Evolutionary conservation across 2,888 invertebrate genomes (phyloP), one percentile per base, ranked within the genome.

Genomic region (Luperina nickerlii): DNA sequence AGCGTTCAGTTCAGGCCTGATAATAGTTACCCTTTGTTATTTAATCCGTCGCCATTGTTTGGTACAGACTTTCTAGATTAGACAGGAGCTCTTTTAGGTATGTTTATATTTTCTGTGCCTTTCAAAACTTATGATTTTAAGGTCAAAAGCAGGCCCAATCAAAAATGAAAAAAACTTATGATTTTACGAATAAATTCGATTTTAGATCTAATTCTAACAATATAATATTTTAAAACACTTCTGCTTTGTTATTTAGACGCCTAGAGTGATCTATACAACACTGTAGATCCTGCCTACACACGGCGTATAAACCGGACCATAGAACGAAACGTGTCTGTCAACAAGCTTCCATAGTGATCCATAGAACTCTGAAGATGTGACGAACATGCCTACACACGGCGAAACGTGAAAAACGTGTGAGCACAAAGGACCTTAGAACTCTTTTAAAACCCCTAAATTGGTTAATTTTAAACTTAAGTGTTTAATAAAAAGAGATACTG

Each of bases 1-100:
- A 48, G 60, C 67, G 60, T 83, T 83, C 60, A 65, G 78, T 69
- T 75, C 32, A 54, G 62, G n/a, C 51, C 42, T 75, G 65, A 82
- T 75, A 62, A 78, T 42, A 69, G 45, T 75, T n/a, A 57, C 9
- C 65, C 62, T 76, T 87, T 85, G 85, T 87, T 60, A 65, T 38
- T 42, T 72, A 68, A 85, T 84, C 72, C 66, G 2, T 24, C 24
- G 20, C 45, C 38, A 67, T 76, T 76, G 76, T 75, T 70, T n/a
- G 48, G 38, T 6, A 2, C 68, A 83, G 83, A 65, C 48, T 68
- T 66, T 72, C 57, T 48, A 42, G 69, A 83, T 73, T 32, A 75
- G 48, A 60, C 13, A 11, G 57, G 62, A 62, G 42, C 54, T 27
- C n/a, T 73, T 74, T 32, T 11, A 24, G 42, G 11, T 70, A n/a